Conservation (phyloP, 1,140 invertebrate genomes). For the Hycleus cichorii region DNA sequence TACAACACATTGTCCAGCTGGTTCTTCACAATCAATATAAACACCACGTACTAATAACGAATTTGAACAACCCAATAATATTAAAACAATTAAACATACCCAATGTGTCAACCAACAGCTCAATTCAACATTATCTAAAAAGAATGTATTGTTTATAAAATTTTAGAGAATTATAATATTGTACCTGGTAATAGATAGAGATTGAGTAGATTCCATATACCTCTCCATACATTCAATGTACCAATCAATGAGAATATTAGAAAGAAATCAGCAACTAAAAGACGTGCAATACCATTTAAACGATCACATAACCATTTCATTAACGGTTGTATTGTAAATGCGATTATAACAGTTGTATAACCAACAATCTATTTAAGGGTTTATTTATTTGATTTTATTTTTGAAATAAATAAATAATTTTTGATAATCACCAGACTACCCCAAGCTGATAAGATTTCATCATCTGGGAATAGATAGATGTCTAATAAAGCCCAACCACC, state of each 20-base stretch:
- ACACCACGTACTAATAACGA: constrained; percentile 75
- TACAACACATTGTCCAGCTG: constrained; percentile 67
- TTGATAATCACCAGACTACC: constrained; percentile 61
- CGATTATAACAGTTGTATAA: constrained; percentile 60
- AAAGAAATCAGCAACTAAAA: constrained; percentile 66
- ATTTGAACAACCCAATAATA: constrained; percentile 76
- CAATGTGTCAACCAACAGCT: constrained; percentile 72
- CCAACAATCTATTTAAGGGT: constrained; percentile 56
- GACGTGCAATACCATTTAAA: constrained; percentile 54
- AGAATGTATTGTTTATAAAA: neutral
- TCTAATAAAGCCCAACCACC: constrained; percentile 77
- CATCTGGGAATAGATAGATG: constrained; percentile 64
- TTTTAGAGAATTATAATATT: neutral
- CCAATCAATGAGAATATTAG: constrained; percentile 69
- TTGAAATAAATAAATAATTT: neutral
- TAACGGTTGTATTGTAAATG: constrained; percentile 64
- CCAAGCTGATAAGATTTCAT: constrained; percentile 54
- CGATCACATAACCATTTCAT: constrained; percentile 60
- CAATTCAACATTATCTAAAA: constrained; percentile 56
- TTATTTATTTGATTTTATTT: neutral
- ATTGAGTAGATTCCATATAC: constrained; percentile 73
- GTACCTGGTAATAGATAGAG: constrained; percentile 68
- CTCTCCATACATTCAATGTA: constrained; percentile 80
- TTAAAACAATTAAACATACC: constrained; percentile 63
- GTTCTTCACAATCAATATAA: constrained; percentile 75